These are phyloP conservation scores for Indicator maculatus DNA, from an alignment of 2,113 vertebrate species.

Conservation along the genomic window DNA sequence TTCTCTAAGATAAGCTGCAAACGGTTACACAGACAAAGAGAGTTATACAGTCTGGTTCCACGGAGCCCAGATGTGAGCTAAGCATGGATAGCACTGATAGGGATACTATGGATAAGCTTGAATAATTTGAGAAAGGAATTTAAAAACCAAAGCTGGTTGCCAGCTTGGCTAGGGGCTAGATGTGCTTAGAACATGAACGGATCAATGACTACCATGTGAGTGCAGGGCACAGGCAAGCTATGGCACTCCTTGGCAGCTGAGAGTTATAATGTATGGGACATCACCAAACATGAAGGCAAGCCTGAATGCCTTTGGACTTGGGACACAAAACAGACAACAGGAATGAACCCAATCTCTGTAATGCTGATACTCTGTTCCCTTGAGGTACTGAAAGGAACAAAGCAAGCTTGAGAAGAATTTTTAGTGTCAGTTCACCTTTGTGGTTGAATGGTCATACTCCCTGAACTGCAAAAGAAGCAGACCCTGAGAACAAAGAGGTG, in stretches of 20 bases:
- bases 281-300: accelerated
- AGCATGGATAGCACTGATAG: not conserved
- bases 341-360: not conserved
- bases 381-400: not conserved
- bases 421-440: not conserved
- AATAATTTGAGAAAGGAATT: not conserved
- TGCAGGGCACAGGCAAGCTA: not conserved
- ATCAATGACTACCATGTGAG: not conserved
- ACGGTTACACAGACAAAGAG: not conserved
- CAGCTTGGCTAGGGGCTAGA: not conserved
- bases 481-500: not conserved
- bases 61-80: not conserved
- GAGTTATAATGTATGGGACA: not conserved
- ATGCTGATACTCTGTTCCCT: not conserved
- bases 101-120: not conserved
- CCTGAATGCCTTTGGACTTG: not conserved
- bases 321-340: not conserved
- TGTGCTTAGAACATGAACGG: not conserved
- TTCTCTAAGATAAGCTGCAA: not conserved
- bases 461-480: not conserved
- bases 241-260: not conserved
- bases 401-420: not conserved
- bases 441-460: not conserved
- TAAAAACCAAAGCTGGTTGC: not conserved
- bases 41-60: not conserved